phyloP scores from a whole-genome alignment of 2,888 invertebrate species.

The Temnothorax rugatulus region DNA sequence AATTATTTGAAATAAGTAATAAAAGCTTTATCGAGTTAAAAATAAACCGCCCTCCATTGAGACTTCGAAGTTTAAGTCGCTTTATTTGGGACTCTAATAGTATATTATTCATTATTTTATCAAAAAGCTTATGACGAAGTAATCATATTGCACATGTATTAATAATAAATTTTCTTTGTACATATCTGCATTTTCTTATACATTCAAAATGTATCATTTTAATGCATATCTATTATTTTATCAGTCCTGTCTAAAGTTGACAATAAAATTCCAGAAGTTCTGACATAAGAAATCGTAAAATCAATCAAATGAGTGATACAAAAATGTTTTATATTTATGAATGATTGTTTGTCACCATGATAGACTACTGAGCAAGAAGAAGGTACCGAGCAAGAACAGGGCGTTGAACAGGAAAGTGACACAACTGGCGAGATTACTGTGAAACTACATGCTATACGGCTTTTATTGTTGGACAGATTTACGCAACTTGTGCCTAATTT shows the following conservation, averaged over 20 bases:
- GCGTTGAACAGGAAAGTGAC: slow-evolving; percentile 84
- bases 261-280: slow-evolving; percentile 17
- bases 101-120: slow-evolving; percentile 2
- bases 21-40: neutral
- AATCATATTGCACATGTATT: slow-evolving; percentile 7
- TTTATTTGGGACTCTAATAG: neutral
- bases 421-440: slow-evolving; percentile 85
- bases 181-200: slow-evolving; percentile 8
- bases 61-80: slow-evolving; percentile 3
- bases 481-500: slow-evolving; percentile 93
- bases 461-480: slow-evolving; percentile 92
- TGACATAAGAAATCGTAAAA: neutral
- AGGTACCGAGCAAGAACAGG: slow-evolving; percentile 80
- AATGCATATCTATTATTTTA: slow-evolving; percentile 22
- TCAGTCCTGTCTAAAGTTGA: neutral
- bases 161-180: neutral
- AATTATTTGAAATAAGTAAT: neutral
- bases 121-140: neutral
- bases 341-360: slow-evolving; percentile 10
- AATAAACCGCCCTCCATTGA: slow-evolving; percentile 15
- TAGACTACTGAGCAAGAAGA: slow-evolving; percentile 80
- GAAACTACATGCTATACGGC: slow-evolving; percentile 90
- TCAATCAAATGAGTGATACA: neutral
- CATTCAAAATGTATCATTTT: neutral
- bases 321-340: slow-evolving; percentile 38